These are phyloP conservation scores for Semnornis frantzii DNA, from an alignment of 2,113 vertebrate genomes.

Conservation along the genomic window DNA sequence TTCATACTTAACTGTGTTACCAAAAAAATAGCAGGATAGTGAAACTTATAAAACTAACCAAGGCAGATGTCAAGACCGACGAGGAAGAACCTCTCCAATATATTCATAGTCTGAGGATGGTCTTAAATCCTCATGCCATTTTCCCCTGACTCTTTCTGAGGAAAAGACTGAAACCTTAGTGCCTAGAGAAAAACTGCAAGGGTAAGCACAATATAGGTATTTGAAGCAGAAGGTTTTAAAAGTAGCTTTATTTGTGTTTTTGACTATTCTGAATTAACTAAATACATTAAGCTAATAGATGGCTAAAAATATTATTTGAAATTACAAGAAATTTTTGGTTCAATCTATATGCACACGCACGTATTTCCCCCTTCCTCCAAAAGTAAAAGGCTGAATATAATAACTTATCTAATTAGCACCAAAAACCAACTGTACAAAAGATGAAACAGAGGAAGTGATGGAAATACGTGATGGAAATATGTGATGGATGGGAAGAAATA, in stretches of 20 bases:
- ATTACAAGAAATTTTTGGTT: background rate
- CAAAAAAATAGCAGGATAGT: background rate
- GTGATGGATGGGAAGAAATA: background rate
- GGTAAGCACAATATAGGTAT: background rate
- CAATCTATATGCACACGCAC: background rate
- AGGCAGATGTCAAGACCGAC: background rate
- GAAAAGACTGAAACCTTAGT: background rate
- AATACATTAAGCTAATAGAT: background rate
- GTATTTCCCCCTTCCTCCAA: background rate
- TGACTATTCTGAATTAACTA: background rate
- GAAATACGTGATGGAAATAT: too few species aligned
- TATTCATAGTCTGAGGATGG: too few species aligned
- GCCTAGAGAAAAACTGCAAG: background rate
- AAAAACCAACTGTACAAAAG: background rate
- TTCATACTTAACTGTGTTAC: background rate
- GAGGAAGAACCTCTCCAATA: background rate
- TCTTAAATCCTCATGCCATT: background rate
- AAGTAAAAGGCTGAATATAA: background rate
- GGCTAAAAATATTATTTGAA: background rate
- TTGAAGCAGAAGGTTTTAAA: background rate
- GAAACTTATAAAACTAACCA: background rate
- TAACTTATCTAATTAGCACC: background rate
- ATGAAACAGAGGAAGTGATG: background rate
- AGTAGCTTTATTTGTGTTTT: background rate
- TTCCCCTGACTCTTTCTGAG: background rate